Evolutionary conservation across 2,888 invertebrate genomes (phyloP), one percentile per base, ranked within the genome.

Genomic region (Tetheella fluctuosa): DNA sequence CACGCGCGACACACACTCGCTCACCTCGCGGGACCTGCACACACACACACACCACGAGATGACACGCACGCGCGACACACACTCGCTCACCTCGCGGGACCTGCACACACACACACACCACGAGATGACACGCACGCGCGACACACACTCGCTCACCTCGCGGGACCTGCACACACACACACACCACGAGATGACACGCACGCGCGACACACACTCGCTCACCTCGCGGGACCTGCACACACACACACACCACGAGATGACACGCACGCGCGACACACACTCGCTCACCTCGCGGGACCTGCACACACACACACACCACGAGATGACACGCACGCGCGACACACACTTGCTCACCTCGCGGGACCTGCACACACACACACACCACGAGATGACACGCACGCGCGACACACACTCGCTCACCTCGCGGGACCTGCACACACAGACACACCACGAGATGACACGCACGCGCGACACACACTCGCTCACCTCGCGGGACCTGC

Each of bases 341-440:
- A 37, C 20, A 17, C 39, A 23, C 17, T 28, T n/a, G n/a, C 5
- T 5, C n/a, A 25, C 25, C 2, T 25, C 25, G 6, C 25, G n/a
- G n/a, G n/a, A n/a, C n/a, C n/a, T n/a, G n/a, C n/a, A n/a, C 25
- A 25, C 25, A 25, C 25, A 25, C 2, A 4, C 25, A 4, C 25
- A 25, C 99, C 99, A 99, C 0, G 99, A 99, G 59, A 99, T 93
- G 56, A 99, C 94, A 15, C 99, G 95, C 83, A 99, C 97, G 83
- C 99, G 99, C 0, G 96, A 95, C 67, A 99, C 97, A 84, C 98
- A 99, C 85, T 99, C 99, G n/a, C 96, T 94, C 81, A 99, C 98
- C 85, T 99, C 99, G 70, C 98, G 96, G 0, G 97, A 97, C 7
- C 98, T 90, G 67, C 3, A 4, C 25, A 25, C 25, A 25, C 25